Conservation (phyloP, 1,140 invertebrate species). For the Dryas iulia region DNA sequence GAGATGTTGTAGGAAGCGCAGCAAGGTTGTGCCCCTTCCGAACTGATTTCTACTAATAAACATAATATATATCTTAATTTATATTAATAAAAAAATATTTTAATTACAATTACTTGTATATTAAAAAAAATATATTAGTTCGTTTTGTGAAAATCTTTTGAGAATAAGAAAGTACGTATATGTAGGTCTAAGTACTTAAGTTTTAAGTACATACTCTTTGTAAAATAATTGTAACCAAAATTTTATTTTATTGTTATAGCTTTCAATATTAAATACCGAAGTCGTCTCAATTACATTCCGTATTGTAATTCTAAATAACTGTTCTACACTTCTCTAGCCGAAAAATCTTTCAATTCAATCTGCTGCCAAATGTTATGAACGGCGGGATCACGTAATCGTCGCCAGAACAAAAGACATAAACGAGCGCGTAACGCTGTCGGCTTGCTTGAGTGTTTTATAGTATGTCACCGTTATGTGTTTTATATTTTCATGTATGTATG, state of each 20-base stretch:
- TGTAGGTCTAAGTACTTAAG: no score
- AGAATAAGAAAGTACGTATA: no score
- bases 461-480: constrained; percentile 14
- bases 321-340: neutral
- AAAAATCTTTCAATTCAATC: neutral
- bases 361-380: neutral
- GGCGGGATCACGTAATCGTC: constrained; percentile 29
- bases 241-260: no score
- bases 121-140: neutral
- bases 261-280: no score
- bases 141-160: no score
- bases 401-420: constrained; percentile 43
- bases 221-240: neutral
- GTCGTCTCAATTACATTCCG: neutral
- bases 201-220: neutral
- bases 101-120: no score
- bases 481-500: constrained; percentile 7
- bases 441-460: constrained; percentile 4
- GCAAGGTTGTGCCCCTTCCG: constrained; percentile 38
- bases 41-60: constrained; percentile 20
- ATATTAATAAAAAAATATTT: no score
- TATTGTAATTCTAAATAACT: neutral
- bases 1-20: constrained; percentile 46
- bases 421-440: constrained; percentile 26
- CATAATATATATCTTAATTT: neutral